Evolutionary conservation across 1,140 invertebrate species (phyloP).

Genomic region (Geopemphigus sp.): DNA sequence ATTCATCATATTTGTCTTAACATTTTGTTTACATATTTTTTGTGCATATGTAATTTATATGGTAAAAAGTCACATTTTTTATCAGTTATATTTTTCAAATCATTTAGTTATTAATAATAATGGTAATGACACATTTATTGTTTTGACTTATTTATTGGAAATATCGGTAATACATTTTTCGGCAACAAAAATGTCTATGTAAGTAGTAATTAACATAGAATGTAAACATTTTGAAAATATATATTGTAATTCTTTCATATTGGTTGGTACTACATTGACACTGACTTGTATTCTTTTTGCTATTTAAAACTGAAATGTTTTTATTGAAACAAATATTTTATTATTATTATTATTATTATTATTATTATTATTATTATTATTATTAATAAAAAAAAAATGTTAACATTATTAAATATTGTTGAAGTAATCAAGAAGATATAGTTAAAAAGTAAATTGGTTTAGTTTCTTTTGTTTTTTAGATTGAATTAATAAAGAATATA

Average conservation of each 20-base stretch:
- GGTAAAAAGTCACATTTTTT: conserved; percentile 1
- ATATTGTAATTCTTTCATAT: background rate
- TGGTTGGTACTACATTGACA: background rate
- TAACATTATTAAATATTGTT: background rate
- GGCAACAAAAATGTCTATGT: conserved; percentile 13
- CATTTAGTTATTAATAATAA: conserved; percentile 29
- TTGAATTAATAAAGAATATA: too few relatives aligned
- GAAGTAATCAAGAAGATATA: background rate
- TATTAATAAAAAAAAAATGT: background rate
- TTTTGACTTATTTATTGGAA: conserved; percentile 19
- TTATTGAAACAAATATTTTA: conserved; percentile 21
- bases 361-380: conserved; percentile 24
- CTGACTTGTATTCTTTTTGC: conserved; percentile 24
- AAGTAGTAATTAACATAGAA: conserved; percentile 23
- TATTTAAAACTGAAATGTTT: conserved; percentile 8
- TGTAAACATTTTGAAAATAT: conserved; percentile 26
- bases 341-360: conserved; percentile 21
- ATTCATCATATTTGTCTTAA: conserved; percentile 25
- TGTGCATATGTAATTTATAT: background rate
- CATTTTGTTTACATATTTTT: background rate
- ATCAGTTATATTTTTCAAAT: conserved; percentile 22
- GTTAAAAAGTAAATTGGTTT: too few relatives aligned
- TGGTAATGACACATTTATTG: conserved; percentile 5
- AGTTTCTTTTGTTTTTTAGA: too few relatives aligned
- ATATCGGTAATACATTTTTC: conserved; percentile 15